Percentiles rank a stretch among this genome's conserved stretches.
These are phyloP conservation scores for Protobothrops mucrosquamatus DNA, from an alignment of 2,113 vertebrate species.

Conservation along the genomic window DNA sequence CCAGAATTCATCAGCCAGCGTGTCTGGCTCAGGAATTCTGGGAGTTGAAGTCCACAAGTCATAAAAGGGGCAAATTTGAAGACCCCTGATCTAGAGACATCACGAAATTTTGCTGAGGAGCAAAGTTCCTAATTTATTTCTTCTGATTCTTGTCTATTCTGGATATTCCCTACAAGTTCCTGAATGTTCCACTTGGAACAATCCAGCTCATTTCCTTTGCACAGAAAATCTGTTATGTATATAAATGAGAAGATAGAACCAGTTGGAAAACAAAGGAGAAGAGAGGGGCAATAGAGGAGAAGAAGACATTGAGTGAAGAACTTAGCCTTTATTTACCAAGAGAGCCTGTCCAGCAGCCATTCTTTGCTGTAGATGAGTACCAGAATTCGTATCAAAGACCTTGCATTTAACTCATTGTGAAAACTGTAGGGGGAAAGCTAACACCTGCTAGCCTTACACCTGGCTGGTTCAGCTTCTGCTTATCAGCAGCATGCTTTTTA, in stretches of 20 bases:
- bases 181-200: not conserved
- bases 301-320: not conserved
- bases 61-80: too few species aligned
- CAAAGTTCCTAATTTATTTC: not conserved
- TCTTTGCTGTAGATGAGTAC: not conserved
- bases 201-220: not conserved
- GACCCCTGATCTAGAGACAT: not conserved
- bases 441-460: conserved; percentile 19
- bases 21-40: too few species aligned
- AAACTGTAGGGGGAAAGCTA: not conserved
- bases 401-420: not conserved
- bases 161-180: not conserved
- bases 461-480: conserved; percentile 21
- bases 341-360: not conserved
- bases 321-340: not conserved
- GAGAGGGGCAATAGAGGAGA: conserved; percentile 11
- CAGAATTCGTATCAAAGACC: not conserved
- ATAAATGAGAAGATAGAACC: not conserved
- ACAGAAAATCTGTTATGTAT: not conserved
- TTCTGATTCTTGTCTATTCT: not conserved
- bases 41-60: too few species aligned
- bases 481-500: conserved; percentile 2
- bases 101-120: not conserved
- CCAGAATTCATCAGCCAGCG: too few species aligned
- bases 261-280: not conserved